Base-by-base conservation (phyloP, 2,888 invertebrate genomes). In the Torymus texanus region DNA sequence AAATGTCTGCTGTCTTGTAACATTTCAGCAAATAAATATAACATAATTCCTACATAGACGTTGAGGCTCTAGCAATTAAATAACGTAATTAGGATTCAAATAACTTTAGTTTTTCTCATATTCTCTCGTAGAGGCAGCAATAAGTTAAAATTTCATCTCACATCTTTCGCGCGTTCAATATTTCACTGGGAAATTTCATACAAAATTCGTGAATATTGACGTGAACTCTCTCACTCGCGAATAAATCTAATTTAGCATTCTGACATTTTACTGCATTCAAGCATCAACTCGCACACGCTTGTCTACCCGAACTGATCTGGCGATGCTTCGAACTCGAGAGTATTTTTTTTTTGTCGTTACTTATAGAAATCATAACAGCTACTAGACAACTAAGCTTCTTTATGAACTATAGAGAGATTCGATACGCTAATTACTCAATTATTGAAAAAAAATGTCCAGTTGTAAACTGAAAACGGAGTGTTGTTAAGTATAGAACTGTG, bases 171-270 rank as follows among this genome's bases (percentile, higher is more conserved):
- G 53, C 21, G 12, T 10, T 55, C 80, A 75, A 81, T 75, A 78
- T 71, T 61, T 78, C 80, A 78, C 78, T 61, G 12, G 13, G 51
- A 81, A 81, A 55, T 78, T 80, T 78, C 61, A 29, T 72, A 29
- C n/a, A 77, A 81, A 81, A 81, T 81, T 21, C 75, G 80, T 78
- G 80, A 81, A 81, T 81, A 81, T 78, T 67, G 80, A 68, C 62
- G n/a, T 21, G n/a, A 55, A 62, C 41, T 29, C 41, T 5, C 18
- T 14, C n/a, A 51, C 16, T 12, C 21, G 58, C 50, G 21, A 68
- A 8, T 63, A n/a, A 5, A 51, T 24, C 29, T 14, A 65, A 58
- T 51, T 51, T 11, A 12, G 14, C 53, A 24, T 18, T 65, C 41
- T 41, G 41, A 61, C 21, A 67, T 24, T 59, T n/a, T 62, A 50